These are phyloP conservation scores for Erebia epiphron DNA, from an alignment of 2,888 invertebrate genomes.

Conservation along the genomic window DNA sequence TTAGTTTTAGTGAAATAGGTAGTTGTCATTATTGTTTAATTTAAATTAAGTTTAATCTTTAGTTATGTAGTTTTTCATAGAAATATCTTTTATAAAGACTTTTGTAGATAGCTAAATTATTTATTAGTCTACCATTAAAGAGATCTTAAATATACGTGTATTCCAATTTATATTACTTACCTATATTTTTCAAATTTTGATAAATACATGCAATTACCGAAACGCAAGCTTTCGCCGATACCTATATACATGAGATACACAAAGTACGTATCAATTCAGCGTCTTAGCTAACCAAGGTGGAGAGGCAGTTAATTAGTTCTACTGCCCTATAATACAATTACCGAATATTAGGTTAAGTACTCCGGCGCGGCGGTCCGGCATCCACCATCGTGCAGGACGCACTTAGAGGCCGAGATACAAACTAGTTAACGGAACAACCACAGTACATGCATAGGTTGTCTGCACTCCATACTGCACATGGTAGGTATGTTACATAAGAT, in stretches of 20 bases:
- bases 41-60: not conserved
- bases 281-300: constrained; percentile 67
- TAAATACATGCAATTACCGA: not conserved
- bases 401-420: constrained; percentile 73
- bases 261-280: constrained; percentile 56
- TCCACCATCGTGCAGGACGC: constrained; percentile 59
- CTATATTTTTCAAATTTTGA: not conserved
- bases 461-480: constrained; percentile 22
- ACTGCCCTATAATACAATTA: constrained; percentile 73
- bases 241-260: constrained; percentile 24
- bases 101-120: constrained; percentile 18
- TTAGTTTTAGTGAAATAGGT: not conserved
- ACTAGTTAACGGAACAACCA: constrained; percentile 63
- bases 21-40: not conserved
- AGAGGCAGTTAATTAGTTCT: constrained; percentile 73
- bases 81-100: constrained; percentile 35
- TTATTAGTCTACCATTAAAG: not conserved
- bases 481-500: not conserved
- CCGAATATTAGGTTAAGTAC: constrained; percentile 80
- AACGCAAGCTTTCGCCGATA: not conserved
- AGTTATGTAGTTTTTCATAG: not conserved
- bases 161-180: not conserved
- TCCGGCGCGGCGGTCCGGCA: constrained; percentile 60
- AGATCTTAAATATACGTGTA: constrained; percentile 3
- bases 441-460: constrained; percentile 39